A percentile compares a stretch with the other conserved stretches of the same genome.
Conservation (phyloP, 2,113 vertebrate genomes). For the Cryptotis parvus region DNA sequence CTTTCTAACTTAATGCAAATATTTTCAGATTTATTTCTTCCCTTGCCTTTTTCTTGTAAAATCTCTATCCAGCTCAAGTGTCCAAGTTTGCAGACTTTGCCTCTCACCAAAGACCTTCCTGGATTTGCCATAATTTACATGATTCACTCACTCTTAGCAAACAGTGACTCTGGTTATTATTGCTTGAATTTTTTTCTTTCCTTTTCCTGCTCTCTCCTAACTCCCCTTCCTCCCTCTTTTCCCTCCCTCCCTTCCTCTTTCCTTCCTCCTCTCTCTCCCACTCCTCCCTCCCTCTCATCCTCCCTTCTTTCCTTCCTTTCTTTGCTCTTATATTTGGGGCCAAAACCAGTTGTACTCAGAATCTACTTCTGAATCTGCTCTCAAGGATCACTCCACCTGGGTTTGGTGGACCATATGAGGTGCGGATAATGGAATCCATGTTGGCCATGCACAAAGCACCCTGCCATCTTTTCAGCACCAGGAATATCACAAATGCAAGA, state of each 20-base stretch:
- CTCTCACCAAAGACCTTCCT: neutral
- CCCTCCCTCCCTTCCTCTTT: neutral
- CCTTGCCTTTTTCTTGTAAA: neutral
- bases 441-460: no score
- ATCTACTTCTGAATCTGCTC: no score
- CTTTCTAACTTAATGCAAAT: slow-evolving; percentile 41
- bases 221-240: no score
- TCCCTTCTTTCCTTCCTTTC: neutral
- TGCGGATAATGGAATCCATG: no score
- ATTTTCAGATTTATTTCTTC: slow-evolving; percentile 15
- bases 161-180: neutral
- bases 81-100: neutral
- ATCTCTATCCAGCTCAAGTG: neutral
- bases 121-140: neutral
- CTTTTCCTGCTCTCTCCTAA: no score
- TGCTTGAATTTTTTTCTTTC: no score
- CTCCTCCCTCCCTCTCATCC: neutral
- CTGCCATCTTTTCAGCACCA: no score
- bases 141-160: neutral
- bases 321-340: no score
- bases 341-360: no score
- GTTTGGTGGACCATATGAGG: no score
- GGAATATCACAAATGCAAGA: no score
- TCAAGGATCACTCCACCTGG: no score
- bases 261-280: neutral